Percentiles rank a stretch among this genome's conserved stretches.
phyloP scores from a whole-genome alignment of 2,113 vertebrate species.

The Silurus glanis region DNA sequence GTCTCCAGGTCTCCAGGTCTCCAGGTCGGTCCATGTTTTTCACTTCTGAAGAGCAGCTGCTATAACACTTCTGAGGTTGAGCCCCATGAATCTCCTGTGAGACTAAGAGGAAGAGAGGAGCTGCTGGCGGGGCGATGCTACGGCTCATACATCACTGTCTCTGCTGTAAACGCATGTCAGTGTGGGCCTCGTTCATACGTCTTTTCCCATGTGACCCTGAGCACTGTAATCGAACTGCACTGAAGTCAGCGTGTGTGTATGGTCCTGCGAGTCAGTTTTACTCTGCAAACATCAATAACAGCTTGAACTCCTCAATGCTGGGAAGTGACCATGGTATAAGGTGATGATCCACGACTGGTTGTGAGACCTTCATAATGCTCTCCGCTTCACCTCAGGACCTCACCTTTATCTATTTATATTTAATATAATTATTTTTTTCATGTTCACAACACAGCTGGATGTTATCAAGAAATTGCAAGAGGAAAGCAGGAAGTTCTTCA shows the following conservation, averaged over 20 bases:
- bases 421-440: too few species aligned
- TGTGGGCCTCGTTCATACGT: background rate
- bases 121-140: conserved; percentile 32
- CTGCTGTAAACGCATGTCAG: conserved; percentile 25
- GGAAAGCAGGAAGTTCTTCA: background rate
- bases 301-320: too few species aligned
- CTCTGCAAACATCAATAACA: too few species aligned
- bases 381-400: too few species aligned
- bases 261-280: too few species aligned
- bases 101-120: conserved; percentile 26
- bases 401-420: too few species aligned
- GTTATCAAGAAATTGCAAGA: background rate
- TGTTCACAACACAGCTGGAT: too few species aligned
- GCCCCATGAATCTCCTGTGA: conserved; percentile 35
- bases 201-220: conserved; percentile 27
- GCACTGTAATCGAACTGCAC: conserved; percentile 14
- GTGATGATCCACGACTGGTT: too few species aligned
- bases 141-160: conserved; percentile 47
- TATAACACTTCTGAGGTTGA: conserved; percentile 28
- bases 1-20: background rate
- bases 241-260: background rate
- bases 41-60: conserved; percentile 20
- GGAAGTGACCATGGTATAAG: too few species aligned
- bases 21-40: background rate
- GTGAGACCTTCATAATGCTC: too few species aligned